Evolutionary conservation across 2,113 vertebrate genomes (phyloP), one percentile per base, ranked within the genome.

Genomic region (Pavo muticus): DNA sequence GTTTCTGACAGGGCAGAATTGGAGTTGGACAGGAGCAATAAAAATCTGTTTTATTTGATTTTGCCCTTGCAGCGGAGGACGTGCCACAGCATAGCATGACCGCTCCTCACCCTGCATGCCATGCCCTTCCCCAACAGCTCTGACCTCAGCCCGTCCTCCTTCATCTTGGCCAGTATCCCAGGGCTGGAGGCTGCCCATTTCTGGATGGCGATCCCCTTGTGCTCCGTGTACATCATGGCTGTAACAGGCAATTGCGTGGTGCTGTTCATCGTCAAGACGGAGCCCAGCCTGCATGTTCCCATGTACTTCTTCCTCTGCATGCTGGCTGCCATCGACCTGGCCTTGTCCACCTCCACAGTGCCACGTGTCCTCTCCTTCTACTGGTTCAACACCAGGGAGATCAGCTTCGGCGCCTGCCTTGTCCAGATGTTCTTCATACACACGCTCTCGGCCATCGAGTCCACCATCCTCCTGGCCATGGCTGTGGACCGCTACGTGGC

Each of bases 391-490:
- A 67, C 84, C 78, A 42, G 44, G 13, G 92, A 97, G 83, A 97
- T 98, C 75, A 8, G 59, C 23, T 96, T 98, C 10, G 27, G 75
- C 0, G 92, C 94, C n/a, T 98, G 97, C 65, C 91, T 98, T 9
- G 65, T 96, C 14, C 98, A 98, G 90, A 97, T 97, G 97, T 98
- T 97, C 90, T 60, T 91, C 67, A 96, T 98, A 72, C 97, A 98
- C 60, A 27, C 90, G 17, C 97, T 97, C 57, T 97, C 97, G 0
- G 95, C 94, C 48, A 12, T 95, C 1, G 97, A 98, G 91, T 97
- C 97, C 29, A 82, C 90, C 6, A 86, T 98, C 30, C 97, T 98
- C 50, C 93, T 97, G 68, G 96, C 97, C 77, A 97, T 98, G 97
- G 98, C 97, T 5, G 67, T 95, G 65, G 97, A 98, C 93, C 57